phyloP scores from a whole-genome alignment of 2,113 vertebrate species.

The Butastur rufipennis region DNA sequence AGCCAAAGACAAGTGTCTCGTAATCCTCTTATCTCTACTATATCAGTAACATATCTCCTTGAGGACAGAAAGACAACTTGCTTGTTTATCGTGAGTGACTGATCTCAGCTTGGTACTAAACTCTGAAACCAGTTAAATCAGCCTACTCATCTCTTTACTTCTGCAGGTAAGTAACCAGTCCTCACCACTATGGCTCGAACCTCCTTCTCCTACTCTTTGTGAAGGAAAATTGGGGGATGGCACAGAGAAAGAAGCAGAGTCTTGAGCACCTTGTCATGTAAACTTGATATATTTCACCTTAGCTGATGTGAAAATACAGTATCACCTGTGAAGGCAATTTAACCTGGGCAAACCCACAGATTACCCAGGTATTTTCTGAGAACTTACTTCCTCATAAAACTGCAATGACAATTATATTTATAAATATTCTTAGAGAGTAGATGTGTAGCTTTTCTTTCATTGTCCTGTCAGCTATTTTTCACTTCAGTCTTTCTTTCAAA shows the following conservation, averaged over 20 bases:
- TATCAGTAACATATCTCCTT: neutral
- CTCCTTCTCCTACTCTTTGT: neutral
- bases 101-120: neutral
- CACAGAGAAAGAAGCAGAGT: neutral
- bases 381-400: conserved; percentile 64
- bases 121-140: neutral
- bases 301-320: neutral
- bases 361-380: neutral
- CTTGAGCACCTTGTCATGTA: neutral
- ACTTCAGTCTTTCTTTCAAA: conserved; percentile 79
- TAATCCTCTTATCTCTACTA: neutral
- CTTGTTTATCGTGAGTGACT: neutral
- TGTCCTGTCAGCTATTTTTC: conserved; percentile 84
- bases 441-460: conserved; percentile 80
- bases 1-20: neutral
- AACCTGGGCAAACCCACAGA: neutral
- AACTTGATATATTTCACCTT: neutral
- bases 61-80: neutral
- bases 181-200: neutral
- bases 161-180: neutral
- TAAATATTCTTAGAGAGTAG: conserved; percentile 80
- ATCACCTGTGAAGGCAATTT: neutral
- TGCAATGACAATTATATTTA: conserved; percentile 84
- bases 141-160: neutral
- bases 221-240: neutral